These are phyloP conservation scores for Xenopus laevis DNA, from an alignment of 2,113 vertebrate species.

Conservation along the genomic window DNA sequence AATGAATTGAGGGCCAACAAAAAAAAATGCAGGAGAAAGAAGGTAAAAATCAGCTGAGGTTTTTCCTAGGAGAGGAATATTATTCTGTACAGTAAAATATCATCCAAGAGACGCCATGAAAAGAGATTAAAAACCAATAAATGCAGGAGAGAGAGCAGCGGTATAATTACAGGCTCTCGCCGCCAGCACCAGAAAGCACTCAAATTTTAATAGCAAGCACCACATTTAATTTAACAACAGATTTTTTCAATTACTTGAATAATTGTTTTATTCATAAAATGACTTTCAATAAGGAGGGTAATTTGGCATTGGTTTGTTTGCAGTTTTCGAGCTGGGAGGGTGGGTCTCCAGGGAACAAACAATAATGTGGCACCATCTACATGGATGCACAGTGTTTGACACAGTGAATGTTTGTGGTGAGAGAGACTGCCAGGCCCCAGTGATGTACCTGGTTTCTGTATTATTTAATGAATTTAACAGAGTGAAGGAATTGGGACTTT, in stretches of 20 bases:
- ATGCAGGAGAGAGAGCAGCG: conserved; percentile 68
- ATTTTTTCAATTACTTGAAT: conserved; percentile 85
- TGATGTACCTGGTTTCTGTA: neutral
- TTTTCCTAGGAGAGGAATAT: conserved; percentile 40
- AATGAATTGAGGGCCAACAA: conserved; percentile 9
- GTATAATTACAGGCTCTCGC: conserved; percentile 74
- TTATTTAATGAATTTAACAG: neutral
- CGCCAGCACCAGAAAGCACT: conserved; percentile 72
- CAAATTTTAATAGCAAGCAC: conserved; percentile 82
- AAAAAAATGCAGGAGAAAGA: conserved; percentile 8
- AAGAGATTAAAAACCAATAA: conserved; percentile 81
- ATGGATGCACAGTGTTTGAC: neutral
- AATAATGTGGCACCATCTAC: neutral
- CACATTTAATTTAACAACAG: conserved; percentile 83
- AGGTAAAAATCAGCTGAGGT: conserved; percentile 35
- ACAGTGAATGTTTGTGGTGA: neutral
- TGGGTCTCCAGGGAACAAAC: neutral
- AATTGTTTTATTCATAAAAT: conserved; percentile 83
- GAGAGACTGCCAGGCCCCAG: neutral
- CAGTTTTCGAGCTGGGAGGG: conserved; percentile 23
- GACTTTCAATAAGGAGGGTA: conserved; percentile 76
- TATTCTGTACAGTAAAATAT: conserved; percentile 58
- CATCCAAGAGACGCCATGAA: conserved; percentile 58
- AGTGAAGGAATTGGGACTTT: neutral
- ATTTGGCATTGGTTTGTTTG: conserved; percentile 61